These are phyloP conservation scores for Benitochromis conjunctus DNA, from an alignment of 2,113 vertebrate genomes.

Conservation along the genomic window DNA sequence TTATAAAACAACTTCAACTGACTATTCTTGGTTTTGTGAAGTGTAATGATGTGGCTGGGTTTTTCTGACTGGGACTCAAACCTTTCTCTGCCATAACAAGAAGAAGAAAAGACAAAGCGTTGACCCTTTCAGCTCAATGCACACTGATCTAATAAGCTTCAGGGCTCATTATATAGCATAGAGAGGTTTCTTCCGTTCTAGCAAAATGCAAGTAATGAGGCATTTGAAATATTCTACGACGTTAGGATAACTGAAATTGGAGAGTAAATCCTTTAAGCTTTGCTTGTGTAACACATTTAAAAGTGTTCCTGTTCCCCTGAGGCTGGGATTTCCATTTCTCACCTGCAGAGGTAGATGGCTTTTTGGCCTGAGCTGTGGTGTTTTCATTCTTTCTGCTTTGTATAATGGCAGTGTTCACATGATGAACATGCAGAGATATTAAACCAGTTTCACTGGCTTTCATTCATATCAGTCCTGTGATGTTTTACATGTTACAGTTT, in stretches of 20 bases:
- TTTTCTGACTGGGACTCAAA: conserved; percentile 61
- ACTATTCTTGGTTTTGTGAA: conserved; percentile 51
- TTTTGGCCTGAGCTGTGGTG: not conserved
- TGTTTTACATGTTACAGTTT: not conserved
- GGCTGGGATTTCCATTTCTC: conserved; percentile 39
- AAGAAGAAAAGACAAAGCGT: conserved; percentile 19
- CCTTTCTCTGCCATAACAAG: conserved; percentile 29
- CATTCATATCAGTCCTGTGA: not conserved
- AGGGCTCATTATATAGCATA: conserved; percentile 64
- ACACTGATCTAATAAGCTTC: conserved; percentile 68
- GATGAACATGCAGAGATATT: not conserved
- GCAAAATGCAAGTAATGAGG: conserved; percentile 71
- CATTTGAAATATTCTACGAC: conserved; percentile 72
- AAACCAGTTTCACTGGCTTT: not conserved
- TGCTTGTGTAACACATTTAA: conserved; percentile 61
- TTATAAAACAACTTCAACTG: conserved; percentile 42
- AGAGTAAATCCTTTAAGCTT: conserved; percentile 55
- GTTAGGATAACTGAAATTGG: conserved; percentile 69
- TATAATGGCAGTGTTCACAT: not conserved
- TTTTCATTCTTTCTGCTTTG: conserved; percentile 17
- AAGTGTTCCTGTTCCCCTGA: conserved; percentile 29
- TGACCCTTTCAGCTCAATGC: conserved; percentile 55
- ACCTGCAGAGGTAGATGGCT: conserved; percentile 26
- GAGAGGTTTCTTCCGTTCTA: conserved; percentile 50
- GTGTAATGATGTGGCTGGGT: conserved; percentile 71